Evolutionary conservation across 2,797 vertebrate species (phyloP), one percentile per base, ranked within the genome.

Genomic region (Chrosomus eos): DNA sequence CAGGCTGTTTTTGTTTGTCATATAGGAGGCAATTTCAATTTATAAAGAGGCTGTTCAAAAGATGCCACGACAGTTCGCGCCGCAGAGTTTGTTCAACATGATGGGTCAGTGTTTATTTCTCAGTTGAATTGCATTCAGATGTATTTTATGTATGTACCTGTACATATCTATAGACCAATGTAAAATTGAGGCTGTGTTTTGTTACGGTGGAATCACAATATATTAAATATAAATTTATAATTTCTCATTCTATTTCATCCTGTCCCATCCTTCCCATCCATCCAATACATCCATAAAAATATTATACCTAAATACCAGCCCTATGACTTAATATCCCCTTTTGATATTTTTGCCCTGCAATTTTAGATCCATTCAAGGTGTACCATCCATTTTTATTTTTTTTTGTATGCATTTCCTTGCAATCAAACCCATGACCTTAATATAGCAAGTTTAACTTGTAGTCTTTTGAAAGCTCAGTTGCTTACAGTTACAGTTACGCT

Each of bases 51-150:
- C 98, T 90, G 95, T 98, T 93, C 97, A 97, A 93, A 99, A 99
- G 95, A 99, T 99, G 98, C 98, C 98, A 60, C 95, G 94, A 85
- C 98, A 99, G 74, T 99, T 99, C 95, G 97, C 98, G 86, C 97
- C 98, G 19, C 98, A 99, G 93, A 99, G 98, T 90, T 96, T 99
- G 83, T 99, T 98, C 94, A 99, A 99, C 94, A 99, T 99, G 98
- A 99, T 99, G 96, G 98, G 98, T 99, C 92, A 97, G 97, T 94
- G 19, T 51, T 26, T 43, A 64, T 53, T 74, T 31, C 16, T 66
- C 31, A 79, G 53, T 60, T 66, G 18, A 40, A 23, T 1, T 66
- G 11, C 6, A 23, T 45, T 51, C 13, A 51, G 28, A 10, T 80
- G 5, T 80, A 5, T 43, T 16, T 19, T 51, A 28, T 62, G 21